Percentiles rank a stretch among this genome's conserved stretches.
phyloP scores from a whole-genome alignment of 2,113 vertebrate genomes.

The Tautogolabrus adspersus region DNA sequence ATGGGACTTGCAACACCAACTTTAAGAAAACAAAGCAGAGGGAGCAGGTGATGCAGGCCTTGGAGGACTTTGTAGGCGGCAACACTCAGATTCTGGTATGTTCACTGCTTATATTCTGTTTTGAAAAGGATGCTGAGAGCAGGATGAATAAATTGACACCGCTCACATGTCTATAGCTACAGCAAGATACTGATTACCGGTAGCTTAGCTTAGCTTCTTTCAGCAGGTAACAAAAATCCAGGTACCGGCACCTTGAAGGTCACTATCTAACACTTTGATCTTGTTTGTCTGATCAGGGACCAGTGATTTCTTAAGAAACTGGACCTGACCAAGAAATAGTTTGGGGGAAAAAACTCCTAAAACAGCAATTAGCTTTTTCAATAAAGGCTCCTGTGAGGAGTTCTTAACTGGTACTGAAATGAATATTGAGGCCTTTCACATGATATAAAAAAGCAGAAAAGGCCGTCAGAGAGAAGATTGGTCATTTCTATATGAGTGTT shows the following conservation, averaged over 20 bases:
- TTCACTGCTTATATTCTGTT: neutral
- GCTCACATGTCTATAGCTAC: neutral
- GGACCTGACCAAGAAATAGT: neutral
- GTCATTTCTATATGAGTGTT: no score
- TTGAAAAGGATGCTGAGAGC: neutral
- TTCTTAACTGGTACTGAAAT: no score
- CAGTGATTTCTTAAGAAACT: neutral
- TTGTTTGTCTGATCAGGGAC: neutral
- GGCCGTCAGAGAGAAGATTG: no score
- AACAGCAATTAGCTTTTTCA: no score
- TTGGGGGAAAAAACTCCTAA: neutral
- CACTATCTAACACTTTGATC: neutral
- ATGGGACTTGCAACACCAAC: conserved; percentile 90
- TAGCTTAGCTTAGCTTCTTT: neutral
- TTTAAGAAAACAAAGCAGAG: conserved; percentile 90
- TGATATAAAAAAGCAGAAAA: no score
- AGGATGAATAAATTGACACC: neutral
- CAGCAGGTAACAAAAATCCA: neutral
- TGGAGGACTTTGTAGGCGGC: conserved; percentile 88
- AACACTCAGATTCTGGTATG: conserved; percentile 85
- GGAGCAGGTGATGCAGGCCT: conserved; percentile 87
- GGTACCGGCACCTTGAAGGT: neutral
- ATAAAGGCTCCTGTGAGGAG: no score
- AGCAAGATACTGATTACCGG: neutral
- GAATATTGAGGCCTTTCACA: no score